phyloP scores from a whole-genome alignment of 2,113 vertebrate genomes.

The Gila orcuttii region DNA sequence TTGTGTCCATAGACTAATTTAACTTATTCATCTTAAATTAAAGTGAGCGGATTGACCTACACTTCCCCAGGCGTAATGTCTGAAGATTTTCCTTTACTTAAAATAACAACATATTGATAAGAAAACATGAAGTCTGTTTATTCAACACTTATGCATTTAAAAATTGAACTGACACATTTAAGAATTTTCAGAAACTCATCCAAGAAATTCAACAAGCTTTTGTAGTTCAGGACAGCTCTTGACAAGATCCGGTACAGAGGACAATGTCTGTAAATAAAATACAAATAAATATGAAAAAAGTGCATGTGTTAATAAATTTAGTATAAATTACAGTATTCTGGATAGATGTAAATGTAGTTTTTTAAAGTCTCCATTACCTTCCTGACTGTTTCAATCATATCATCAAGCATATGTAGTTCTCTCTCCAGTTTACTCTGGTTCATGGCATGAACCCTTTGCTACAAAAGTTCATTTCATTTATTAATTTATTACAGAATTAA shows the following conservation, averaged over 20 bases:
- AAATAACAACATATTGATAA: slow-evolving; percentile 29
- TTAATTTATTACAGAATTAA: background rate
- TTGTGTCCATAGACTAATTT: background rate
- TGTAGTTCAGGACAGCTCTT: slow-evolving; percentile 68
- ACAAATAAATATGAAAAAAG: background rate
- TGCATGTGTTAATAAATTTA: background rate
- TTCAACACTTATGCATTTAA: slow-evolving; percentile 28
- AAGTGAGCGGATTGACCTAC: background rate
- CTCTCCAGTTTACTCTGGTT: slow-evolving; percentile 82
- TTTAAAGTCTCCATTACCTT: slow-evolving; percentile 71
- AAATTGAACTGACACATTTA: slow-evolving; percentile 23
- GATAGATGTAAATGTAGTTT: background rate
- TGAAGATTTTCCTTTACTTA: background rate
- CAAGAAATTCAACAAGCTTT: slow-evolving; percentile 71
- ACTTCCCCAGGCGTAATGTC: background rate
- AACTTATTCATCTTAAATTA: background rate
- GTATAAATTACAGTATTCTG: background rate
- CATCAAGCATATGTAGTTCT: slow-evolving; percentile 81
- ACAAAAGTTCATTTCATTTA: slow-evolving; percentile 47
- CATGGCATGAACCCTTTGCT: slow-evolving; percentile 81
- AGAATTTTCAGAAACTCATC: slow-evolving; percentile 38
- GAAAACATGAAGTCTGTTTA: background rate
- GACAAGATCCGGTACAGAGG: slow-evolving; percentile 70
- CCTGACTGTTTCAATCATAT: slow-evolving; percentile 79
- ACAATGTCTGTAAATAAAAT: slow-evolving; percentile 66